Evolutionary conservation across 2,888 invertebrate genomes (phyloP).

Genomic region (Melolontha melolontha): DNA sequence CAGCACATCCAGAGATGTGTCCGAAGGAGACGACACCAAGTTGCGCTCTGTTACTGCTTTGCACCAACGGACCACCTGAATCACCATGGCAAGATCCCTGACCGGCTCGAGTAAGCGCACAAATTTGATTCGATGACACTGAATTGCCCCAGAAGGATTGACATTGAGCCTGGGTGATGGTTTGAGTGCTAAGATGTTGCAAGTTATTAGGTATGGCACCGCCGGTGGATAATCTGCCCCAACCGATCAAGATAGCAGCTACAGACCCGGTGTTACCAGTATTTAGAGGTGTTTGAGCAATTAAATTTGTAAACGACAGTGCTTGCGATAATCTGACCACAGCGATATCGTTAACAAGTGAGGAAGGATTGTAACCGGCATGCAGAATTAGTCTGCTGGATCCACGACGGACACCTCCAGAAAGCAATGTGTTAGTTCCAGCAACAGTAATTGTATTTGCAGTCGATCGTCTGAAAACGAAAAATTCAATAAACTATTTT

Average conservation of each 20-base stretch:
- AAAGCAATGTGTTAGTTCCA: conserved; percentile 66
- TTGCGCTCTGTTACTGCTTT: conserved; percentile 55
- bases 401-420: conserved; percentile 64
- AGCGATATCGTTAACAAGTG: conserved; percentile 49
- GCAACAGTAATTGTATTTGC: conserved; percentile 61
- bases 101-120: conserved; percentile 70
- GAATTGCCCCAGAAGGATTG: conserved; percentile 63
- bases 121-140: conserved; percentile 69
- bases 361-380: conserved; percentile 60
- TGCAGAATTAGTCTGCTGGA: conserved; percentile 65
- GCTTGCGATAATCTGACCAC: conserved; percentile 43
- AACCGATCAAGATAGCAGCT: conserved; percentile 41
- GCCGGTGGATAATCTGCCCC: conserved; percentile 65
- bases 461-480: conserved; percentile 55
- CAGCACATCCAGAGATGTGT: conserved; percentile 65
- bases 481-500: too few relatives aligned
- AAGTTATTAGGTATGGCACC: conserved; percentile 68
- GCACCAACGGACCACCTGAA: conserved; percentile 69
- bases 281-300: conserved; percentile 40
- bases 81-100: conserved; percentile 72
- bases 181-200: conserved; percentile 68
- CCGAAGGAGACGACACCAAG: conserved; percentile 71
- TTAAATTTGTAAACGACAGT: conserved; percentile 41
- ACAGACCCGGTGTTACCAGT: conserved; percentile 36
- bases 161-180: conserved; percentile 68